Evolutionary conservation across 2,113 vertebrate species (phyloP).

Genomic region (Dunckerocampus dactyliophorus): DNA sequence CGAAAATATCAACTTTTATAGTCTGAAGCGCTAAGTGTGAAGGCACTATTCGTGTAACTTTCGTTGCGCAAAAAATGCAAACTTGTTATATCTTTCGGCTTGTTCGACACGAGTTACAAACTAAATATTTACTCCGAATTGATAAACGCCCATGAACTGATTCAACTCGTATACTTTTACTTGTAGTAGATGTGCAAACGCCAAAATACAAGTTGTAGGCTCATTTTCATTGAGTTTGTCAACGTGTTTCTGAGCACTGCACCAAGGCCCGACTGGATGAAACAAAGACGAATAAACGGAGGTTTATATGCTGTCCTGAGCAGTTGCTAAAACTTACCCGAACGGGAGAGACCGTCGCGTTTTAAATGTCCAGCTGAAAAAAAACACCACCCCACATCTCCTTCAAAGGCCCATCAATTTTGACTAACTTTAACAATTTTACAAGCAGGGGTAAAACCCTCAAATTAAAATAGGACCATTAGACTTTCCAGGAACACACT

Average conservation of each 20-base stretch:
- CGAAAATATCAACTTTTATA: slow-evolving; percentile 16
- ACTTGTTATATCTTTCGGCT: background rate
- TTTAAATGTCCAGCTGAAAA: slow-evolving; percentile 40
- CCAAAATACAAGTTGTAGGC: accelerated
- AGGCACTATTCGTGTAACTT: slow-evolving; percentile 17
- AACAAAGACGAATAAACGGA: slow-evolving; percentile 54
- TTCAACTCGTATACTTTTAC: accelerated
- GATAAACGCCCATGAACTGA: background rate
- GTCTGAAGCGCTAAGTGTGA: background rate
- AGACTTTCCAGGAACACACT: slow-evolving; percentile 58
- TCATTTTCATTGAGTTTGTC: slow-evolving; percentile 37
- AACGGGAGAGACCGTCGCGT: slow-evolving; percentile 33
- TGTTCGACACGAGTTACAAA: accelerated
- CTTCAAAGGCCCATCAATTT: slow-evolving; percentile 1
- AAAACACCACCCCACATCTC: slow-evolving; percentile 37
- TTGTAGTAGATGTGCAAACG: accelerated
- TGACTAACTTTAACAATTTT: background rate
- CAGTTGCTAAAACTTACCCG: slow-evolving; percentile 63
- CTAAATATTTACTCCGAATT: slow-evolving; percentile 13
- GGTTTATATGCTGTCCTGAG: slow-evolving; percentile 22
- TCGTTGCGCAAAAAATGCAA: background rate
- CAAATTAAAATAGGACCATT: slow-evolving; percentile 24
- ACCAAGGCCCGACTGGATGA: slow-evolving; percentile 55
- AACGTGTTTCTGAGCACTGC: slow-evolving; percentile 20
- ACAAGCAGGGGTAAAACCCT: background rate